phyloP scores from a whole-genome alignment of 2,113 vertebrate genomes.

The Felis chaus region DNA sequence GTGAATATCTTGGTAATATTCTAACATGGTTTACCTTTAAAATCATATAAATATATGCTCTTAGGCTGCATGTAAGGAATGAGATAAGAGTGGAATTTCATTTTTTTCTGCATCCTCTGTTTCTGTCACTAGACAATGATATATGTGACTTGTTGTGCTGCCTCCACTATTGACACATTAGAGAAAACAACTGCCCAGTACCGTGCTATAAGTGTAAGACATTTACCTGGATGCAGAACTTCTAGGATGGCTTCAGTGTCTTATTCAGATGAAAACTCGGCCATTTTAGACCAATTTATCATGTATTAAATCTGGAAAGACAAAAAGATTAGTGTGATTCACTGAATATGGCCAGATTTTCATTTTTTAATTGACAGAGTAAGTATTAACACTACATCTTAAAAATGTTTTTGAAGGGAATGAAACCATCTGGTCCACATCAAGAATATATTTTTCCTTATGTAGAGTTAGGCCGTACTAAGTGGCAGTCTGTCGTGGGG shows the following conservation, averaged over 20 bases:
- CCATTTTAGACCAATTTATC: slow-evolving; percentile 17
- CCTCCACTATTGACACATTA: background rate
- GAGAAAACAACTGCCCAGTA: background rate
- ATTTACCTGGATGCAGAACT: slow-evolving; percentile 50
- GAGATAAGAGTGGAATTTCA: background rate
- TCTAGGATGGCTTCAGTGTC: background rate
- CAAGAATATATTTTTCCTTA: background rate
- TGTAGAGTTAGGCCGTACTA: background rate
- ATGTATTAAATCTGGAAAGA: slow-evolving; percentile 42
- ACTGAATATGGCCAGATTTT: background rate
- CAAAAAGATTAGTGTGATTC: background rate
- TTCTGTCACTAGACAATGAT: background rate
- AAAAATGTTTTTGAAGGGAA: background rate
- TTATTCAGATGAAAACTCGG: slow-evolving; percentile 11
- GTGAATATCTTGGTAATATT: background rate
- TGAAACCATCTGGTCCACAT: background rate
- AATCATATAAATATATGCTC: background rate
- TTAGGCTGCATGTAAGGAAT: background rate
- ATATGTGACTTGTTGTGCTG: background rate
- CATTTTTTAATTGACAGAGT: background rate
- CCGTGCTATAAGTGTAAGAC: background rate
- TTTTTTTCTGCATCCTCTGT: background rate
- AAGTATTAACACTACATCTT: background rate
- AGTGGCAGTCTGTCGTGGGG: too few species aligned
- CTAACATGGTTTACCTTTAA: background rate